Evolutionary conservation across 2,797 vertebrate species (phyloP).

Genomic region (Sebastes cheni): DNA sequence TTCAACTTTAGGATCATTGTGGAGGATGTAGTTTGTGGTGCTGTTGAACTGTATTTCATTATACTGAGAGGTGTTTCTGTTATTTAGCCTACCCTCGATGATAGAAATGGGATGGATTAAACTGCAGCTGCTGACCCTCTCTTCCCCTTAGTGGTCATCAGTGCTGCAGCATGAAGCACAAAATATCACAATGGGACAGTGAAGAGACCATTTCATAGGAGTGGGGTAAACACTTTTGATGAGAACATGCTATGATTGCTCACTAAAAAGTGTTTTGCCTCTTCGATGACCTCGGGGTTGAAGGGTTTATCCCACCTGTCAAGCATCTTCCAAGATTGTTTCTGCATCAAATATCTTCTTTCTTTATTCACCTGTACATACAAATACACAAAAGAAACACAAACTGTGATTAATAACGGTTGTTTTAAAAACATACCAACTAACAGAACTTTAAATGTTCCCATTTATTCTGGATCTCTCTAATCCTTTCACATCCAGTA

Average conservation of each 20-base stretch:
- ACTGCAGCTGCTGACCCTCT: background rate
- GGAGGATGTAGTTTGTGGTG: background rate
- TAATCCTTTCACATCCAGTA: background rate
- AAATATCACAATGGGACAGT: background rate
- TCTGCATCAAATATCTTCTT: background rate
- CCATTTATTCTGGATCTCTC: background rate
- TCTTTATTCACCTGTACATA: background rate
- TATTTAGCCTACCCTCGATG: background rate
- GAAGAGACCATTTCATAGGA: background rate
- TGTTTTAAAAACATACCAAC: background rate
- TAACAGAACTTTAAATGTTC: background rate
- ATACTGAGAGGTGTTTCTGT: background rate
- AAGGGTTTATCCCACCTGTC: background rate
- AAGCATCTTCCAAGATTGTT: background rate
- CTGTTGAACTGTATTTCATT: background rate
- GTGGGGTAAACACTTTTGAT: background rate
- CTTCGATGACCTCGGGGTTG: background rate
- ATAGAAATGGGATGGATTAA: background rate
- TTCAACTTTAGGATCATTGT: background rate
- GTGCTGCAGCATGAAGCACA: background rate
- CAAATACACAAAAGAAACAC: background rate
- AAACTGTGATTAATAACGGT: background rate
- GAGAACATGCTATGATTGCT: no score
- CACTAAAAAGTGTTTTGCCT: background rate
- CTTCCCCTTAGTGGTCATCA: background rate